phyloP scores from a whole-genome alignment of 2,888 invertebrate genomes.

The Stramonita haemastoma region DNA sequence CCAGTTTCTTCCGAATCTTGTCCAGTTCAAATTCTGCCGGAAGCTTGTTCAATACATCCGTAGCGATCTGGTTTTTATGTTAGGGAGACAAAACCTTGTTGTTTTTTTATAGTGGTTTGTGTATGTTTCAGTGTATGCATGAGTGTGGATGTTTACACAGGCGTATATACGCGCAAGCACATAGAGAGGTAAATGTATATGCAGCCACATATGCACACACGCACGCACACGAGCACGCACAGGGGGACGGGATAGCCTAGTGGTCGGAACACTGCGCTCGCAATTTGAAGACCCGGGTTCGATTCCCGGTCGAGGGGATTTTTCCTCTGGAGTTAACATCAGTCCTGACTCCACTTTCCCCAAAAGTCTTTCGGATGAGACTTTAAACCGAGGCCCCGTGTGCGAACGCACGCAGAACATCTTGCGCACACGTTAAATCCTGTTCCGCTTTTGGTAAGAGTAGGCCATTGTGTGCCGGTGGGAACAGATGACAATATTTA shows the following conservation, averaged over 20 bases:
- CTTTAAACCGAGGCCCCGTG: no score
- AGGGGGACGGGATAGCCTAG: neutral
- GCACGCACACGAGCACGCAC: neutral
- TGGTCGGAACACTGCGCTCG: no score
- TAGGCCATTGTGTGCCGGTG: no score
- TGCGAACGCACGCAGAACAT: no score
- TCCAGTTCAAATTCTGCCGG: slow-evolving; percentile 87
- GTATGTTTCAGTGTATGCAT: neutral
- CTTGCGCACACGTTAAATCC: no score
- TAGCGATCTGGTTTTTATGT: slow-evolving; percentile 79
- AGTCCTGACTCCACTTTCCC: no score
- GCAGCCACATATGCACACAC: neutral
- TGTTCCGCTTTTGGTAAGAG: no score
- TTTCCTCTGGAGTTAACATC: no score
- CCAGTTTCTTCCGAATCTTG: slow-evolving; percentile 87
- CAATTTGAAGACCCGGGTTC: no score
- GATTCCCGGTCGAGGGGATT: no score
- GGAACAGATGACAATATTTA: no score
- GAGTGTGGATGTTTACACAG: neutral
- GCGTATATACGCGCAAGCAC: neutral
- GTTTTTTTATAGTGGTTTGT: neutral
- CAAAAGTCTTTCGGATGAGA: no score
- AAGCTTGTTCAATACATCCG: slow-evolving; percentile 86
- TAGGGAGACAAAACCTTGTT: neutral
- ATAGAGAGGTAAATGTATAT: neutral